Evolutionary conservation across 1,140 invertebrate species (phyloP), one percentile per base, ranked within the genome.

Genomic region (Harpegnathos saltator): DNA sequence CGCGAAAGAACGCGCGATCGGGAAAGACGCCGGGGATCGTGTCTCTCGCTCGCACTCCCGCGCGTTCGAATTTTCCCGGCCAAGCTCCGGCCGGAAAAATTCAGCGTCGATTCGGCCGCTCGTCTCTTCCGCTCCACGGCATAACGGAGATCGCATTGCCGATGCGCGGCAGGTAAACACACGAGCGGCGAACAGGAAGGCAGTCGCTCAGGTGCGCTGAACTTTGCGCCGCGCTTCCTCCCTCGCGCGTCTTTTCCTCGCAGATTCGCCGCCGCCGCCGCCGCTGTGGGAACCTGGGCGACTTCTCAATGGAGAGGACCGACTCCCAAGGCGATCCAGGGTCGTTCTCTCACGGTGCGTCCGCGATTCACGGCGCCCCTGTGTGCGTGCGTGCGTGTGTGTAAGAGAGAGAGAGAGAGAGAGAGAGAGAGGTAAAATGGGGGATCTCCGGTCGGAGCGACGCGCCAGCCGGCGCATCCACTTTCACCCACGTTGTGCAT

Each of bases 341-440:
- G 77, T 88, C 85, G 87, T 88, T 88, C 88, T 89, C 88, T 89
- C 88, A 82, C 88, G 87, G 68, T 62, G 48, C 56, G 56, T n/a
- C n/a, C 56, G 17, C 54, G 44, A 44, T 44, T 44, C 38, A 44
- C 59, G 52, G 29, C n/a, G n/a, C n/a, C n/a, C n/a, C n/a, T n/a
- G n/a, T n/a, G n/a, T n/a, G n/a, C n/a, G n/a, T n/a, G n/a, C n/a
- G n/a, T 80, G 80, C 33, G n/a, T 29, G 38, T 33, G 50, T 24
- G n/a, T n/a, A n/a, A n/a, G n/a, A n/a, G n/a, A n/a, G n/a, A n/a
- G n/a, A n/a, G n/a, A n/a, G n/a, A n/a, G n/a, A n/a, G n/a, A n/a
- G n/a, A n/a, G n/a, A n/a, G n/a, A n/a, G n/a, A n/a, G 52, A 50
- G 29, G 56, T 14, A 84, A 69, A 84, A 71, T 80, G 54, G 52